A percentile compares a stretch with the other conserved stretches of the same genome.
phyloP scores from a whole-genome alignment of 2,113 vertebrate species.

The Lucifuga dentata region DNA sequence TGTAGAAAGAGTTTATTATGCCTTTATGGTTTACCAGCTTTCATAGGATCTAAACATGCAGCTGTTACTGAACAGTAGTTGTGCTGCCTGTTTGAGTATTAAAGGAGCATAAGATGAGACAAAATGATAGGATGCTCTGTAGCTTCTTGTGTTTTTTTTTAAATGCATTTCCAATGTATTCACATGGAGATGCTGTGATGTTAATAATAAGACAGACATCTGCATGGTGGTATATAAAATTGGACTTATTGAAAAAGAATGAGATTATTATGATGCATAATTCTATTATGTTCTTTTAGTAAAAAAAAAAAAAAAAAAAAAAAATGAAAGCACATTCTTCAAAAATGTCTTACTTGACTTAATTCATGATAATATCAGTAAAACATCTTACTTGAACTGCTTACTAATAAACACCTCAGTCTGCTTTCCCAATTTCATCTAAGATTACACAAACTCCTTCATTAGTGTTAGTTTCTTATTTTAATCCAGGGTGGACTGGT shows the following conservation, averaged over 20 bases:
- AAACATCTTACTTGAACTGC: too few relatives aligned
- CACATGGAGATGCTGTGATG: slow-evolving; percentile 50
- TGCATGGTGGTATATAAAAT: slow-evolving; percentile 63
- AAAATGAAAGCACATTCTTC: background rate
- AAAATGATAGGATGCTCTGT: slow-evolving; percentile 55
- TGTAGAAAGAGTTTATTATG: background rate
- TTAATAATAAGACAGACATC: slow-evolving; percentile 54
- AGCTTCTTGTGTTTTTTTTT: slow-evolving; percentile 48
- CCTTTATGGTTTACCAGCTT: background rate
- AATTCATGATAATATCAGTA: background rate
- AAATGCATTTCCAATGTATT: slow-evolving; percentile 49
- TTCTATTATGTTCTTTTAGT: slow-evolving; percentile 11
- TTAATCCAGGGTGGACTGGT: too few relatives aligned
- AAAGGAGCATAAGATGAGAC: slow-evolving; percentile 58
- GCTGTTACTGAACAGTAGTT: slow-evolving; percentile 26
- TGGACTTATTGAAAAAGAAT: slow-evolving; percentile 46
- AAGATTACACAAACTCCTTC: too few relatives aligned
- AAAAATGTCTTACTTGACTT: background rate
- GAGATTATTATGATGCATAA: slow-evolving; percentile 23
- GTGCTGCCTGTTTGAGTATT: slow-evolving; percentile 32
- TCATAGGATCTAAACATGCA: too few relatives aligned
- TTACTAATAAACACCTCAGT: too few relatives aligned
- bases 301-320: slow-evolving; percentile 2
- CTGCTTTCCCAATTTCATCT: too few relatives aligned
- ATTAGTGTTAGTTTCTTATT: too few relatives aligned